Evolutionary conservation across 37 sponge, comb jelly and placozoan genomes (phyloP).

Genomic region (Ephydatia muelleri): DNA sequence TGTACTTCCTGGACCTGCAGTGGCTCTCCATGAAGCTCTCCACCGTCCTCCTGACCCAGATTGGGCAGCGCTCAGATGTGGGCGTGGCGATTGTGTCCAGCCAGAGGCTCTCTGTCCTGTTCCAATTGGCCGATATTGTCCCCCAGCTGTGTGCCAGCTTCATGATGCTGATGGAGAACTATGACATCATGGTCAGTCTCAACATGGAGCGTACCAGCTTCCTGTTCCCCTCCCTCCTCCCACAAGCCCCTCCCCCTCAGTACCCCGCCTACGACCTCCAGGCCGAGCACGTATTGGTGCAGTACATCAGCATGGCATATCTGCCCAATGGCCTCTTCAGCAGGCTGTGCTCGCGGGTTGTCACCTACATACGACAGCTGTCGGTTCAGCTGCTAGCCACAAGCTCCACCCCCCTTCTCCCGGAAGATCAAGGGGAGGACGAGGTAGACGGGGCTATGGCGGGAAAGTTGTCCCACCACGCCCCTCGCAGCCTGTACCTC

Average conservation of each 20-base stretch:
- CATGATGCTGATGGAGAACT: conserved; percentile 40
- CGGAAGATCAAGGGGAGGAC: neutral
- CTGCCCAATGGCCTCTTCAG: conserved; percentile 49
- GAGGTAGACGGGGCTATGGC: conserved; percentile 1
- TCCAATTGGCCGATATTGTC: conserved; percentile 37
- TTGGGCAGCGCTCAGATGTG: neutral
- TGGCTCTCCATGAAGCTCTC: conserved; percentile 67
- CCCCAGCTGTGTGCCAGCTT: conserved; percentile 19
- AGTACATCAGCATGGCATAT: conserved; percentile 37
- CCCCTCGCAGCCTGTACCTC: conserved; percentile 3
- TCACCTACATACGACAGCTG: conserved; percentile 42
- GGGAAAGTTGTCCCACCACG: neutral
- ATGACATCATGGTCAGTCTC: conserved; percentile 43
- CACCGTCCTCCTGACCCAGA: conserved; percentile 2
- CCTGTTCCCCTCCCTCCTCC: conserved; percentile 57
- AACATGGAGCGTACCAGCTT: conserved; percentile 42
- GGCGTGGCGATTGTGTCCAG: conserved; percentile 22
- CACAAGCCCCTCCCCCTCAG: conserved; percentile 20
- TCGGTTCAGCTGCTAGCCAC: conserved; percentile 51
- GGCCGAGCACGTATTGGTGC: neutral
- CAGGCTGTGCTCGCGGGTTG: conserved; percentile 26
- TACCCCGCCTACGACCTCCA: conserved; percentile 63
- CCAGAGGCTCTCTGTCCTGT: conserved; percentile 24
- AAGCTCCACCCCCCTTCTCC: conserved; percentile 1
- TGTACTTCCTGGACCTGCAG: conserved; percentile 73